Percentiles rank a stretch among this genome's conserved stretches.
Evolutionary conservation across 2,113 vertebrate genomes (phyloP).

Genomic region (Brachyhypopomus occidentalis): DNA sequence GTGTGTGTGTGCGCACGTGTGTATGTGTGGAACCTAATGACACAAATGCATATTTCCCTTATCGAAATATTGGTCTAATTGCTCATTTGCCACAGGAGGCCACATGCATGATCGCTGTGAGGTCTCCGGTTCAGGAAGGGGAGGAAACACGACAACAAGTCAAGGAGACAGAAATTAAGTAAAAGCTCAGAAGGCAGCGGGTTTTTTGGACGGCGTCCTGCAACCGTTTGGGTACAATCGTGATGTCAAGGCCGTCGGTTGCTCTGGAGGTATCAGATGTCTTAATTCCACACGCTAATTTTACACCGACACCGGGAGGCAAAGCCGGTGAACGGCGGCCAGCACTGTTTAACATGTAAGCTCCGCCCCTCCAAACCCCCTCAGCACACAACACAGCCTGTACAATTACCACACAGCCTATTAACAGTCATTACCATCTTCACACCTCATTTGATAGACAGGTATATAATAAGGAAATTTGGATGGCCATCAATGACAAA

Average conservation of each 20-base stretch:
- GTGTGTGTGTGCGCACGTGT: neutral
- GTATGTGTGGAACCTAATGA: conserved; percentile 86
- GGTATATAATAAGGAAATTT: conserved; percentile 59
- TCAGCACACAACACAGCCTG: conserved; percentile 46
- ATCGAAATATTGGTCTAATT: conserved; percentile 99
- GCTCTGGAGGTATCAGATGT: conserved; percentile 66
- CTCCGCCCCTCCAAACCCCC: neutral
- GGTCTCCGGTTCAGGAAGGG: conserved; percentile 64
- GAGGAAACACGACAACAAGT: neutral
- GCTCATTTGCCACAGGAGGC: conserved; percentile 96
- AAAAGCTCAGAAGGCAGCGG: conserved; percentile 41
- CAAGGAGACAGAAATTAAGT: neutral
- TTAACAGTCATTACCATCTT: conserved; percentile 60
- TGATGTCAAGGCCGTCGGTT: conserved; percentile 78
- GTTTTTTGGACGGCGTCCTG: conserved; percentile 63
- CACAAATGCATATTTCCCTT: conserved; percentile 95
- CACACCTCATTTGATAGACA: conserved; percentile 56
- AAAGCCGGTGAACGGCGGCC: conserved; percentile 58
- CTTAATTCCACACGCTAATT: conserved; percentile 67
- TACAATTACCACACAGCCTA: conserved; percentile 58
- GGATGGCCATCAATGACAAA: conserved; percentile 40
- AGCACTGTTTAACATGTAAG: conserved; percentile 60
- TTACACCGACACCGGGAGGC: conserved; percentile 30
- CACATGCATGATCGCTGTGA: conserved; percentile 83
- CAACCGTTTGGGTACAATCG: conserved; percentile 76